Evolutionary conservation across 2,888 invertebrate species (phyloP).

Genomic region (Machimus rusticus): DNA sequence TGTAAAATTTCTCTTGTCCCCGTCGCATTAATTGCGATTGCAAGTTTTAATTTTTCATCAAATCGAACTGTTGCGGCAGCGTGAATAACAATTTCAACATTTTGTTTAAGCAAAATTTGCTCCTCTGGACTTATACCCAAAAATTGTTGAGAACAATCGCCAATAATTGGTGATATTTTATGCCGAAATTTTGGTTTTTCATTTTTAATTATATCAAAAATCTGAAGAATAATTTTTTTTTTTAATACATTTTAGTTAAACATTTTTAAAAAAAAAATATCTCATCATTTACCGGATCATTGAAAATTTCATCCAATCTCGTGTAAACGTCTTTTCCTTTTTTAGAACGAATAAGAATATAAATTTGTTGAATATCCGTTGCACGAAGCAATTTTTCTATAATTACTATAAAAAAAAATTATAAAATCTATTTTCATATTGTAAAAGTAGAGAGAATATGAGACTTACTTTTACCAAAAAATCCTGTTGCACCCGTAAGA

Average conservation of each 20-base stretch:
- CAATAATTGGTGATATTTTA: conserved; percentile 60
- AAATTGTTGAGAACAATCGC: conserved; percentile 59
- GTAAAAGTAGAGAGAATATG: not conserved
- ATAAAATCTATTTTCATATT: not conserved
- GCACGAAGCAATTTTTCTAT: conserved; percentile 69
- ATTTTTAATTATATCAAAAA: conserved; percentile 52
- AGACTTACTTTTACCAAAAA: conserved; percentile 60
- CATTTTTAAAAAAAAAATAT: conserved; percentile 44
- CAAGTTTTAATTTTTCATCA: conserved; percentile 73
- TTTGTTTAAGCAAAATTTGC: conserved; percentile 53
- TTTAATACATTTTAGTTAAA: conserved; percentile 50
- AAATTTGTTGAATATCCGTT: conserved; percentile 67
- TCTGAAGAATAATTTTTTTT: conserved; percentile 49
- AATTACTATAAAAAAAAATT: conserved; percentile 60
- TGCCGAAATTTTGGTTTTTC: conserved; percentile 56
- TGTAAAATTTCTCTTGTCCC: conserved; percentile 71
- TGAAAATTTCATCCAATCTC: conserved; percentile 73
- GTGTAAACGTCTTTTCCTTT: conserved; percentile 71
- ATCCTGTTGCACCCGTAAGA: conserved; percentile 70
- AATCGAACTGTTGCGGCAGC: conserved; percentile 89
- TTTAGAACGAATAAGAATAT: conserved; percentile 67
- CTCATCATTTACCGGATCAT: conserved; percentile 67
- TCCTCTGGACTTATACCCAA: conserved; percentile 61
- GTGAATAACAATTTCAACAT: conserved; percentile 75
- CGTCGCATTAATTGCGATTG: conserved; percentile 74